These are phyloP conservation scores for Empis livida DNA, from an alignment of 2,888 invertebrate species.

Conservation along the genomic window DNA sequence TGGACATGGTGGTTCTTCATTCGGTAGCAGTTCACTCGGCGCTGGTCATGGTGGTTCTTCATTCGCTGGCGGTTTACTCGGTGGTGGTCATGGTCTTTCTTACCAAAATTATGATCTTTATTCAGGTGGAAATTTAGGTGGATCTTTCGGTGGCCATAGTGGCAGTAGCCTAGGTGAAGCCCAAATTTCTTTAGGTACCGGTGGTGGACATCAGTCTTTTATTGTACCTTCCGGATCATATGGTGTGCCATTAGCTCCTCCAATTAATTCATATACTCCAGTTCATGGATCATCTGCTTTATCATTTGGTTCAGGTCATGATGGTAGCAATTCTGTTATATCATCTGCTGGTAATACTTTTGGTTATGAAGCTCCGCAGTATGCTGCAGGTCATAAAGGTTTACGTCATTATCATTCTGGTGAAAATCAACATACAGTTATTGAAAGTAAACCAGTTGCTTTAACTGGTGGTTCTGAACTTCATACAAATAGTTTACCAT, in stretches of 20 bases:
- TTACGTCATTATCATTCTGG: slow-evolving; percentile 23
- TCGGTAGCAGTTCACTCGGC: slow-evolving; percentile 1
- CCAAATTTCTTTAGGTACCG: slow-evolving; percentile 5
- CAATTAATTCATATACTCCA: slow-evolving; percentile 4
- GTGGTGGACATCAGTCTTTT: slow-evolving; percentile 8
- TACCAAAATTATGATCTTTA: too few relatives aligned
- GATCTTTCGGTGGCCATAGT: too few relatives aligned
- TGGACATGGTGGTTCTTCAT: not conserved
- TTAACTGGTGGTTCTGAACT: slow-evolving; percentile 8
- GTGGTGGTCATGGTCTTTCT: slow-evolving; percentile 8
- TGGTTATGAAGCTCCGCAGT: slow-evolving; percentile 19
- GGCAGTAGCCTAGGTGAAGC: slow-evolving; percentile 2
- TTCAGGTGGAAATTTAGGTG: too few relatives aligned
- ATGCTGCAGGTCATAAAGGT: slow-evolving; percentile 32
- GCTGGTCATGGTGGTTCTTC: slow-evolving; percentile 4
- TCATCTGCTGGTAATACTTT: too few relatives aligned
- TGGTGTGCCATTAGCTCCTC: slow-evolving; percentile 9
- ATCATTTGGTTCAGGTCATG: too few relatives aligned
- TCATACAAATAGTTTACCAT: slow-evolving; percentile 7
- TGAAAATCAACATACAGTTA: slow-evolving; percentile 6
- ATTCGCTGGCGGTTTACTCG: slow-evolving; percentile 6
- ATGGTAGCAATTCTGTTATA: too few relatives aligned
- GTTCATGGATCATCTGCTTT: not conserved
- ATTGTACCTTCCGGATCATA: slow-evolving; percentile 15
- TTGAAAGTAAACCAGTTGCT: slow-evolving; percentile 26